These are phyloP conservation scores for Drosophila kurseongensis DNA, from an alignment of 1,140 invertebrate genomes.

Conservation along the genomic window DNA sequence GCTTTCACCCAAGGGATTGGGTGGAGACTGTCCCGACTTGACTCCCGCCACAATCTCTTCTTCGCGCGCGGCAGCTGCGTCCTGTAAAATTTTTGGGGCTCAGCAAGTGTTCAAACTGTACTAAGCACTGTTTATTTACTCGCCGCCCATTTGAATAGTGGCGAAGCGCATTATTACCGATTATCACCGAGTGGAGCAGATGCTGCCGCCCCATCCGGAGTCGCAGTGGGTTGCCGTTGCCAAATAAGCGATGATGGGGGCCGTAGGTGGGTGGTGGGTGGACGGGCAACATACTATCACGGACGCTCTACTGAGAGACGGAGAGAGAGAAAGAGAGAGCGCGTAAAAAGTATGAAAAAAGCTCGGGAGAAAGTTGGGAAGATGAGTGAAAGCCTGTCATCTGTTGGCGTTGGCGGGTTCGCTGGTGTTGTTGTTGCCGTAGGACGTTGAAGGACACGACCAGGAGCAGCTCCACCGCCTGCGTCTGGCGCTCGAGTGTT, in stretches of 20 bases:
- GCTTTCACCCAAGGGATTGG: slow-evolving; percentile 1
- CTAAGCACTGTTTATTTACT: slow-evolving; percentile 70
- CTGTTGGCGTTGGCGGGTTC: slow-evolving; percentile 75
- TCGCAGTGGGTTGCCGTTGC: slow-evolving; percentile 32
- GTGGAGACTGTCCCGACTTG: not conserved
- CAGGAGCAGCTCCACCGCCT: slow-evolving; percentile 43
- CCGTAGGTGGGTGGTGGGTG: not conserved
- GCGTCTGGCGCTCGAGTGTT: slow-evolving; percentile 59
- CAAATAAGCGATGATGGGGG: slow-evolving; percentile 47
- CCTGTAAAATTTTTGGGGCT: slow-evolving; percentile 27
- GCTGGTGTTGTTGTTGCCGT: slow-evolving; percentile 59
- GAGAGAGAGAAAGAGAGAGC: not conserved
- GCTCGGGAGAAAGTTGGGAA: slow-evolving; percentile 54
- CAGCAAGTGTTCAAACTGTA: slow-evolving; percentile 44
- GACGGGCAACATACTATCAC: slow-evolving; percentile 64
- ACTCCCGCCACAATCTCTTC: not conserved
- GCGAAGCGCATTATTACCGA: slow-evolving; percentile 73
- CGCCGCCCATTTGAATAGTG: slow-evolving; percentile 69
- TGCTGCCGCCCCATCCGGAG: slow-evolving; percentile 55
- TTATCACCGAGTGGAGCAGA: slow-evolving; percentile 71
- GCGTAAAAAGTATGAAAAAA: slow-evolving; percentile 36
- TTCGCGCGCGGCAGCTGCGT: slow-evolving; percentile 38
- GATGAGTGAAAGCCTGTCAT: slow-evolving; percentile 75
- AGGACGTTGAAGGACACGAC: slow-evolving; percentile 81
- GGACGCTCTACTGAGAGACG: slow-evolving; percentile 7